A percentile compares a stretch with the other conserved stretches of the same genome.
Conservation (phyloP, 2,888 invertebrate species). For the Geophilus truncorum region DNA sequence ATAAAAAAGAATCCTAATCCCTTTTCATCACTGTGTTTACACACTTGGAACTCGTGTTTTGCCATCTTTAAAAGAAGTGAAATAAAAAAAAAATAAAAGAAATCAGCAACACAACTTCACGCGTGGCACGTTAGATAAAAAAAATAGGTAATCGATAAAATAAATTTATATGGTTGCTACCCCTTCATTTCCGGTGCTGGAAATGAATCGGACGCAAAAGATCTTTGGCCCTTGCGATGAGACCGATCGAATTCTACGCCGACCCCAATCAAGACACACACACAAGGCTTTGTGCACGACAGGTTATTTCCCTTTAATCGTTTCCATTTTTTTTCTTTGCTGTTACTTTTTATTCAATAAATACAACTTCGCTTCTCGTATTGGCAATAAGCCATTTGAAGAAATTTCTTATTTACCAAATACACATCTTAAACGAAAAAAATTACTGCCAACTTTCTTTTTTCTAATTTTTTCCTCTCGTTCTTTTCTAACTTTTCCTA, state of each 20-base stretch:
- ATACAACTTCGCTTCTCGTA: neutral
- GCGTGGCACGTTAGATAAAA: neutral
- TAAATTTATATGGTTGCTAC: neutral
- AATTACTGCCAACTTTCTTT: neutral
- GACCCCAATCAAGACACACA: neutral
- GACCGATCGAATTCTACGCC: slow-evolving; percentile 3
- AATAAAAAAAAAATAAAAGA: neutral
- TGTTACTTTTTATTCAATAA: neutral
- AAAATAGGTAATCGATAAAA: neutral
- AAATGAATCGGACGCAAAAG: slow-evolving; percentile 16
- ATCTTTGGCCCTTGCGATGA: slow-evolving; percentile 4
- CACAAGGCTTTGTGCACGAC: neutral
- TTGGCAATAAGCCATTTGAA: neutral
- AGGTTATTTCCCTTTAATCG: slow-evolving; percentile 15
- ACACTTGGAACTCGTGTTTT: neutral
- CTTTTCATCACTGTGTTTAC: too few species aligned
- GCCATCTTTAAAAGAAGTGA: neutral
- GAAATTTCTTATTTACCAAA: neutral
- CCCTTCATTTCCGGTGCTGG: slow-evolving; percentile 10
- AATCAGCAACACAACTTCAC: neutral
- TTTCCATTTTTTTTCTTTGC: neutral
- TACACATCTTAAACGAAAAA: neutral
- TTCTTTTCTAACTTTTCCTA: neutral
- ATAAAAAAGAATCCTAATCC: too few species aligned
- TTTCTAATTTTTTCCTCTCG: neutral